Conservation (phyloP, 2,888 invertebrate genomes). For the Epicampocera succincta region DNA sequence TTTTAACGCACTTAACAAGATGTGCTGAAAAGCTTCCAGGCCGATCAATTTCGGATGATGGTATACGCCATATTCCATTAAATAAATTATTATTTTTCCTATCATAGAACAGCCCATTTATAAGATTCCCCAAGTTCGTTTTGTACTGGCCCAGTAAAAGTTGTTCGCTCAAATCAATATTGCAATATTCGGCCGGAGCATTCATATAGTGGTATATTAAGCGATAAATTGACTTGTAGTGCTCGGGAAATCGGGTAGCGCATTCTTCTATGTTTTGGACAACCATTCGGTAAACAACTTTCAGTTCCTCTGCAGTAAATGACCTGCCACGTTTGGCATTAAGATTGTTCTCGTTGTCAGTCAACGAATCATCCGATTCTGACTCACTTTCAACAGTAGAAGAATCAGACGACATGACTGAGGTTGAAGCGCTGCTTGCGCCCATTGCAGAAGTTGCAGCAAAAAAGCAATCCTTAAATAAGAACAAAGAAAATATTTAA, state of each 20-base stretch:
- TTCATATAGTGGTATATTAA: conserved; percentile 92
- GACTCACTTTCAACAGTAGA: conserved; percentile 82
- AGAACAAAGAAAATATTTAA: not conserved
- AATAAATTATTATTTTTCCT: conserved; percentile 93
- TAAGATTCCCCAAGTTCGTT: conserved; percentile 85
- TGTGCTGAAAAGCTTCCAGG: conserved; percentile 96
- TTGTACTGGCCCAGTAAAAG: conserved; percentile 87
- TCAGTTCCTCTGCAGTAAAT: conserved; percentile 74
- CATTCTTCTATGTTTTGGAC: conserved; percentile 92
- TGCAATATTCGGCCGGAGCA: conserved; percentile 78
- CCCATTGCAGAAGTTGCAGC: conserved; percentile 2
- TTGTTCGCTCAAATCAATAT: conserved; percentile 82
- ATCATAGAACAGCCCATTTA: conserved; percentile 92
- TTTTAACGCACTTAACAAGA: conserved; percentile 91
- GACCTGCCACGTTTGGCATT: conserved; percentile 71
- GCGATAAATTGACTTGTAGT: conserved; percentile 95
- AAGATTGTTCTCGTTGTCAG: conserved; percentile 71
- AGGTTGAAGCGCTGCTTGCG: conserved; percentile 80
- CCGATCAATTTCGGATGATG: conserved; percentile 93
- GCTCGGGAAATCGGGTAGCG: conserved; percentile 91
- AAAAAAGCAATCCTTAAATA: conserved; percentile 8
- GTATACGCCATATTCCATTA: conserved; percentile 96
- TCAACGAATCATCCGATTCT: conserved; percentile 80
- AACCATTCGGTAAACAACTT: conserved; percentile 86
- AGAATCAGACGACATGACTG: conserved; percentile 80